phyloP scores from a whole-genome alignment of 2,888 invertebrate genomes.

The Athetis lepigone region DNA sequence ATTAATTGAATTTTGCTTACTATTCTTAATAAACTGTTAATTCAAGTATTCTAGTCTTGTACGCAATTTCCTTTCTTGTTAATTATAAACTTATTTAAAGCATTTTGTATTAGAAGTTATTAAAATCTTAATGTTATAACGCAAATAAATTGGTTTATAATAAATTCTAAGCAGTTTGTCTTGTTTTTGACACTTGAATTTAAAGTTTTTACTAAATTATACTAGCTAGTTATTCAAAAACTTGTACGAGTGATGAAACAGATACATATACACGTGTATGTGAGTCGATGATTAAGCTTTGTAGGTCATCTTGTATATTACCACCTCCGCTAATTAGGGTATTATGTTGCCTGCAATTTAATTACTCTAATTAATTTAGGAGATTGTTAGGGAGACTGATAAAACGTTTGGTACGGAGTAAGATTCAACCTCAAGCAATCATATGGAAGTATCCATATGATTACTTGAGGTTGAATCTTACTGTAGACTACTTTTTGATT shows the following conservation, averaged over 20 bases:
- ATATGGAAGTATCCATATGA: no score
- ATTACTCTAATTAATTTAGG: not conserved
- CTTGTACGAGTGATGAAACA: no score
- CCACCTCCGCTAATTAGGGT: not conserved
- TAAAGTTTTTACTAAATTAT: conserved; percentile 19
- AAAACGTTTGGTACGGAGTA: not conserved
- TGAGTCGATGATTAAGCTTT: not conserved
- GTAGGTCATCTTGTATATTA: not conserved
- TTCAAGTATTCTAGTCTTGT: no score
- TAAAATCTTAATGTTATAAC: conserved; percentile 24
- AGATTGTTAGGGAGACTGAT: not conserved
- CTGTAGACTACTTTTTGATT: no score
- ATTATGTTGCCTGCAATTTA: not conserved
- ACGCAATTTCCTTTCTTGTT: conserved; percentile 26
- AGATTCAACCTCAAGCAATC: not conserved
- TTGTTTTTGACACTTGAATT: conserved; percentile 39
- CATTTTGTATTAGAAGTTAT: conserved; percentile 18
- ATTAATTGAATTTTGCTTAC: no score
- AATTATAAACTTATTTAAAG: conserved; percentile 35
- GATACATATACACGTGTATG: not conserved
- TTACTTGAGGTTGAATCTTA: no score
- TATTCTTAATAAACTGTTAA: conserved; percentile 1
- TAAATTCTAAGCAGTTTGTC: conserved; percentile 26
- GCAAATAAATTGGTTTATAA: conserved; percentile 23
- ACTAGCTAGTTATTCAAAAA: no score